These are phyloP conservation scores for Allacma fusca DNA, from an alignment of 2,888 invertebrate genomes.

Conservation along the genomic window DNA sequence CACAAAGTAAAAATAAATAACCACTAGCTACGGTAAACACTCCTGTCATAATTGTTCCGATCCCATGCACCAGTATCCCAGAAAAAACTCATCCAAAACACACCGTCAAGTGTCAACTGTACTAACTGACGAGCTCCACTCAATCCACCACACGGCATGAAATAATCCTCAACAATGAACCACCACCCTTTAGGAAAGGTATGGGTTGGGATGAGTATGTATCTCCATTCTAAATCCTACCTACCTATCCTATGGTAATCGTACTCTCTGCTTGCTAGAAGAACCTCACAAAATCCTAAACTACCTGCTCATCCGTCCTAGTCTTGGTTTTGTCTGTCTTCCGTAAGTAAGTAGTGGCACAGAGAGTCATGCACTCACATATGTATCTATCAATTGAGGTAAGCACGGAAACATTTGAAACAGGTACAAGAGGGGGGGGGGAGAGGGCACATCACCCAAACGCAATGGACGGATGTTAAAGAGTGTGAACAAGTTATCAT, in stretches of 20 bases:
- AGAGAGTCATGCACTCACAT: no score
- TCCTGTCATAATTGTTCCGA: constrained; percentile 24
- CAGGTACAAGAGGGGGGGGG: background rate
- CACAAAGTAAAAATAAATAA: constrained; percentile 32
- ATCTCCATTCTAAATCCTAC: no score
- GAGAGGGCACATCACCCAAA: constrained; percentile 14
- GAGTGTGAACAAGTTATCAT: constrained; percentile 16
- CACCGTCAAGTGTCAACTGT: constrained; percentile 17
- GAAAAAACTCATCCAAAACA: background rate
- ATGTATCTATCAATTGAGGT: background rate
- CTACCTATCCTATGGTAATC: no score
- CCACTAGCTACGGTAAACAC: constrained; percentile 26
- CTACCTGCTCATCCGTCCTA: background rate
- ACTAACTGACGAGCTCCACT: background rate
- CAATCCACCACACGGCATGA: background rate
- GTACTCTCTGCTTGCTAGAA: background rate
- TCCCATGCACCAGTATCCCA: constrained; percentile 25
- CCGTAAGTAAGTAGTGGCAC: no score
- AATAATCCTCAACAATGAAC: constrained; percentile 13
- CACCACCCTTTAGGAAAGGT: background rate
- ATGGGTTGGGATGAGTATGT: no score
- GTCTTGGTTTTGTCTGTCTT: no score
- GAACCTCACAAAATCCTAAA: background rate
- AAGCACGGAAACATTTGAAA: background rate
- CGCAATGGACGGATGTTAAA: background rate